phyloP scores from a whole-genome alignment of 2,888 invertebrate genomes.

The Acrobasis repandana region DNA sequence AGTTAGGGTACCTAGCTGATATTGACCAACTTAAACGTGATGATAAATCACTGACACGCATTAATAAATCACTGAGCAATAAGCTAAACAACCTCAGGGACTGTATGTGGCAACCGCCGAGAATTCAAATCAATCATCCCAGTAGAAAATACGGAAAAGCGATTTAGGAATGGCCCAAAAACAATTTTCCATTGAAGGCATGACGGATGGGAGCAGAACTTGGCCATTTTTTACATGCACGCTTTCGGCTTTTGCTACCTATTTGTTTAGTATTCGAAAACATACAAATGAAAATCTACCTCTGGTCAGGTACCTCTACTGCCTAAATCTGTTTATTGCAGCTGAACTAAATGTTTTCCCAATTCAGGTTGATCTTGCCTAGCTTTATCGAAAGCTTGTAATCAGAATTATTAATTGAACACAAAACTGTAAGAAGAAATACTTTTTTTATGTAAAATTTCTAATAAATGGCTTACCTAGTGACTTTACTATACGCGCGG shows the following conservation, averaged over 20 bases:
- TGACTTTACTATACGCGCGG: too few relatives aligned
- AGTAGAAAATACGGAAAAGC: constrained; percentile 42
- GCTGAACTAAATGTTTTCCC: too few relatives aligned
- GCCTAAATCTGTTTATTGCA: too few relatives aligned
- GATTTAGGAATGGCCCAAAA: constrained; percentile 42
- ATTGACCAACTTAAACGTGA: too few relatives aligned
- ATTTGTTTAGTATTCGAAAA: neutral
- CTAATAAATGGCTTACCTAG: too few relatives aligned
- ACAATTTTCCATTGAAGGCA: constrained; percentile 47
- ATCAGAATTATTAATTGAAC: too few relatives aligned
- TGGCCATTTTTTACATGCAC: constrained; percentile 24
- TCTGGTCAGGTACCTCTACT: too few relatives aligned
- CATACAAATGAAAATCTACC: neutral
- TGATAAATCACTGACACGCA: neutral
- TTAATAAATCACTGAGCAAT: neutral
- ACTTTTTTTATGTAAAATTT: too few relatives aligned
- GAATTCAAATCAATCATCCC: constrained; percentile 53
- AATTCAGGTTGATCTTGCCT: too few relatives aligned
- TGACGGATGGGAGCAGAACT: constrained; percentile 36
- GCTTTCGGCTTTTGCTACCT: neutral
- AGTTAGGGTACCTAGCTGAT: too few relatives aligned
- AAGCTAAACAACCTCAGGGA: constrained; percentile 14
- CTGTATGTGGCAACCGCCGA: constrained; percentile 39
- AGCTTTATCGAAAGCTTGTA: too few relatives aligned
- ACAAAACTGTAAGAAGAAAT: too few relatives aligned